Percentiles rank a stretch among this genome's conserved stretches.
phyloP scores from a whole-genome alignment of 2,888 invertebrate genomes.

The Masnerella sp. region DNA sequence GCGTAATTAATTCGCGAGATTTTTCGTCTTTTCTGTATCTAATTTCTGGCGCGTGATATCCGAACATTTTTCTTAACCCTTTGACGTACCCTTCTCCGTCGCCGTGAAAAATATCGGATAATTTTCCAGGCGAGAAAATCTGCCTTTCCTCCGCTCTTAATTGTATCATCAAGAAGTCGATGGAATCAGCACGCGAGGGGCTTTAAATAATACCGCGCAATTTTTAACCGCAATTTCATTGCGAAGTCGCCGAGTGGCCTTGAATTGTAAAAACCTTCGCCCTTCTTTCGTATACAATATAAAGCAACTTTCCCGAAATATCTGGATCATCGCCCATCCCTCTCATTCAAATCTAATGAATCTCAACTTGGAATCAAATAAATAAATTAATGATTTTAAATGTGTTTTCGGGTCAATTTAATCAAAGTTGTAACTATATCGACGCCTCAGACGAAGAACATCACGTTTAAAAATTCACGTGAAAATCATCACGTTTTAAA shows the following conservation, averaged over 20 bases:
- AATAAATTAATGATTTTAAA: no score
- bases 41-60: constrained; percentile 68
- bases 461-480: no score
- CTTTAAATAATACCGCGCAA: constrained; percentile 75
- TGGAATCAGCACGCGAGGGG: constrained; percentile 64
- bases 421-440: no score
- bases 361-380: no score
- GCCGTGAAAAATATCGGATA: constrained; percentile 76
- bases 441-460: no score
- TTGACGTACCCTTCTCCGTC: constrained; percentile 64
- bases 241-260: constrained; percentile 64
- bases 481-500: no score
- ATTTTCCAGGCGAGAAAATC: constrained; percentile 75
- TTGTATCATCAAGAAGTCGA: constrained; percentile 77
- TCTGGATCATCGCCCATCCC: no score
- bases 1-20: constrained; percentile 52
- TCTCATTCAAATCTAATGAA: no score
- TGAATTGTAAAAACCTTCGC: no score
- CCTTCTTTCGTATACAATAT: no score
- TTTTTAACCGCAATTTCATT: constrained; percentile 76
- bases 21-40: constrained; percentile 64
- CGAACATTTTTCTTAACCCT: constrained; percentile 71
- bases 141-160: constrained; percentile 72
- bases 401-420: no score
- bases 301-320: background rate